Conservation (phyloP, 2,113 vertebrate species). For the Oreochromis tanganicae region DNA sequence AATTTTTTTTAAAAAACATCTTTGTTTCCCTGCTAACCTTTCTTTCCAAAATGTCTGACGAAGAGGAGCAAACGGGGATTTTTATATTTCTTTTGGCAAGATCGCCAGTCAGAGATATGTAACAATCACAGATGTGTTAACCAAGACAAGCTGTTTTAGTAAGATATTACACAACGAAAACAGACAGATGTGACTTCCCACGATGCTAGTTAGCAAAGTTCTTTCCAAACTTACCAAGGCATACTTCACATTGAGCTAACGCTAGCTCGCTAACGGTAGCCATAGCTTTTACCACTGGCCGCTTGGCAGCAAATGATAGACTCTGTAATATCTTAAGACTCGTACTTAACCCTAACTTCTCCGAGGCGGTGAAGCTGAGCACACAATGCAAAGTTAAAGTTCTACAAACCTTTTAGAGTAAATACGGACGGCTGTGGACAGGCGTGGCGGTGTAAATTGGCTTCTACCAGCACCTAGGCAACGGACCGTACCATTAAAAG, state of each 20-base stretch:
- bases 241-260: not conserved
- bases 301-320: not conserved
- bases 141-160: not conserved
- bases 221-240: constrained; percentile 1
- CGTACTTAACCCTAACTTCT: not conserved
- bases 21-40: not conserved
- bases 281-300: not conserved
- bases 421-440: not conserved
- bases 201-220: constrained; percentile 14
- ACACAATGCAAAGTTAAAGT: not conserved
- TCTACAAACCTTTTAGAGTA: constrained; percentile 29
- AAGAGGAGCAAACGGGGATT: constrained; percentile 37
- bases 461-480: constrained; percentile 61
- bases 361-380: not conserved
- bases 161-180: not conserved
- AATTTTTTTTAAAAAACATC: not conserved
- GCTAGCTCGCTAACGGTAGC: constrained; percentile 44
- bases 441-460: constrained; percentile 42
- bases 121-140: rapidly evolving
- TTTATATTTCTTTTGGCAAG: constrained; percentile 28
- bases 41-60: constrained; percentile 63
- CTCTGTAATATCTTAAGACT: not conserved
- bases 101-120: not conserved
- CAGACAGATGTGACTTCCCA: not conserved
- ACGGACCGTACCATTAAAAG: constrained; percentile 61